Conservation (phyloP, 2,797 vertebrate species). For the Taeniopygia guttata region DNA sequence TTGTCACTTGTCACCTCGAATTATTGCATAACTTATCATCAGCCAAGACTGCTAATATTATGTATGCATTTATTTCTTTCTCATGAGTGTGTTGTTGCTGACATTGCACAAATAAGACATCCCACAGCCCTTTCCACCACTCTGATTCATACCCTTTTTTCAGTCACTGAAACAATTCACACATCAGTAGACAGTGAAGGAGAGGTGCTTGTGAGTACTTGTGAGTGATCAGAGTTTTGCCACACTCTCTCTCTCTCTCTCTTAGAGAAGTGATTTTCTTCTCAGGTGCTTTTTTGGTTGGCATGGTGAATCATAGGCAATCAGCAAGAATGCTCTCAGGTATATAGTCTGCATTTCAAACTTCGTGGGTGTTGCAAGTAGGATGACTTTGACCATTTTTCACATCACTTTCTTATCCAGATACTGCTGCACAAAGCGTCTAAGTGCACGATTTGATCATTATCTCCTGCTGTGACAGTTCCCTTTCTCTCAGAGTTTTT, state of each 20-base stretch:
- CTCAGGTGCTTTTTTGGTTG: neutral
- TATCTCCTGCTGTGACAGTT: neutral
- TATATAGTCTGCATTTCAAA: neutral
- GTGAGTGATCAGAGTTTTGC: neutral
- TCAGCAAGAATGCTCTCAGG: neutral
- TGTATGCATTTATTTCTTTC: neutral
- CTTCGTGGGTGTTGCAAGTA: neutral
- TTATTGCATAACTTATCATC: conserved; percentile 25
- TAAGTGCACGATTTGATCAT: neutral
- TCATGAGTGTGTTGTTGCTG: conserved; percentile 21
- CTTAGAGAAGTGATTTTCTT: neutral
- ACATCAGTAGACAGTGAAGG: neutral
- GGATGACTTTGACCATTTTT: neutral
- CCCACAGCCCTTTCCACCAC: neutral
- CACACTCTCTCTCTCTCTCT: neutral
- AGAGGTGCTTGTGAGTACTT: neutral
- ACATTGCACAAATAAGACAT: neutral
- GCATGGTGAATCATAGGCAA: neutral
- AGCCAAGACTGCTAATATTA: neutral
- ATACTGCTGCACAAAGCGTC: neutral
- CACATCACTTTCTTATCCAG: neutral
- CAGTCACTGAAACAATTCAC: neutral
- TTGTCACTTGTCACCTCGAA: conserved; percentile 27
- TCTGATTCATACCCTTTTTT: neutral
- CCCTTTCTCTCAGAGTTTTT: neutral